A percentile compares a stretch with the other conserved stretches of the same genome.
Evolutionary conservation across 2,113 vertebrate genomes (phyloP).

Genomic region (Colius striatus): DNA sequence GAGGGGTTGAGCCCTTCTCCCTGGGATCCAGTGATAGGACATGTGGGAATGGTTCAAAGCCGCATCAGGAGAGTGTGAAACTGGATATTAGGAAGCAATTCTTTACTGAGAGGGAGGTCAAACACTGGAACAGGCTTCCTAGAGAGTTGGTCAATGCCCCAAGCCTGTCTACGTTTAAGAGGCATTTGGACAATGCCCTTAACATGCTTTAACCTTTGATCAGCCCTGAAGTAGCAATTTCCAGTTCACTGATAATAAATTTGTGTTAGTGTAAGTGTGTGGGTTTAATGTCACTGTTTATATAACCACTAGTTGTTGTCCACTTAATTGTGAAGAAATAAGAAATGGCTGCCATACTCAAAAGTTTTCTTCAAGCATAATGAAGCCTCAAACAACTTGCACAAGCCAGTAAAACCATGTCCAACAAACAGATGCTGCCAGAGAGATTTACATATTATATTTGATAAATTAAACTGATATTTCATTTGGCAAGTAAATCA

Average conservation of each 20-base stretch:
- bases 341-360: neutral
- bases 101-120: neutral
- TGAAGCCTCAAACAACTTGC: neutral
- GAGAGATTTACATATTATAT: neutral
- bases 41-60: neutral
- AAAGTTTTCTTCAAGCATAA: neutral
- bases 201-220: neutral
- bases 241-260: neutral
- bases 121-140: neutral
- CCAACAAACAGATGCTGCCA: neutral
- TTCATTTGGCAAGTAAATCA: neutral
- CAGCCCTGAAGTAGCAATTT: neutral
- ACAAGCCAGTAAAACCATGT: neutral
- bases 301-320: neutral
- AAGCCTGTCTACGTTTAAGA: neutral
- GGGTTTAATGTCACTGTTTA: neutral
- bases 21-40: neutral
- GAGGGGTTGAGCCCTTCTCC: neutral
- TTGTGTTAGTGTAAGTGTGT: fast-evolving
- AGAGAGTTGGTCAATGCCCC: neutral
- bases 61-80: neutral
- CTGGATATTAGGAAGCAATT: neutral
- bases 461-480: neutral
- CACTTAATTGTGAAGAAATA: neutral
- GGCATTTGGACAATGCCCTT: neutral